Evolutionary conservation across 2,113 vertebrate species (phyloP).

Genomic region (Tupaia tana): DNA sequence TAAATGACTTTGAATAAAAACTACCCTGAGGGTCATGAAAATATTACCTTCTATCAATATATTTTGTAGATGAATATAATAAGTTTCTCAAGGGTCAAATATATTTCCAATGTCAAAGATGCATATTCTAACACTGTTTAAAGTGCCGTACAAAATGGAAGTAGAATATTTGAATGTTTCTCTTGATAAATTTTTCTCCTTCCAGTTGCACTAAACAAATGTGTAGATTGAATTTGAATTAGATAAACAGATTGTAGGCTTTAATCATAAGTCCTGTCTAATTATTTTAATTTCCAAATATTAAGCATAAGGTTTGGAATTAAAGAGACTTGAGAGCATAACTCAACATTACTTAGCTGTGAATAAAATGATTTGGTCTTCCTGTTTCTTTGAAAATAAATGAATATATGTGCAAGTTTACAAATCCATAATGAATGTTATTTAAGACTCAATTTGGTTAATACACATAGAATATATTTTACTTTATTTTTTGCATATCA

Average conservation of each 20-base stretch:
- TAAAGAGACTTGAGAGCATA: background rate
- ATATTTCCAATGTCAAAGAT: background rate
- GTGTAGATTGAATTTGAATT: background rate
- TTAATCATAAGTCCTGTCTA: background rate
- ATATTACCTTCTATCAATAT: background rate
- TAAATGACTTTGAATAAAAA: background rate
- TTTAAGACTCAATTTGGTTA: background rate
- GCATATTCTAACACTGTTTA: background rate
- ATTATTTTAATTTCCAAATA: background rate
- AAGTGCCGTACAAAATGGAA: background rate
- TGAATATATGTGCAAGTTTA: background rate
- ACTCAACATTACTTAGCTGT: background rate
- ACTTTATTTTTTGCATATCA: background rate
- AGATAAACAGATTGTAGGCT: background rate
- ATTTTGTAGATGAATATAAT: background rate
- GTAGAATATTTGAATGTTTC: background rate
- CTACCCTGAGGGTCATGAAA: background rate
- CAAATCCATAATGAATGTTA: background rate
- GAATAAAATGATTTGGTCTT: background rate
- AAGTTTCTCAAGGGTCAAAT: background rate
- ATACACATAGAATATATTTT: background rate
- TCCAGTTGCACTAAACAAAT: conserved; percentile 7
- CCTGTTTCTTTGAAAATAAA: background rate
- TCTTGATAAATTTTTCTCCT: background rate
- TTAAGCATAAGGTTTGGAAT: background rate